A percentile compares a stretch with the other conserved stretches of the same genome.
Evolutionary conservation across 1,140 invertebrate species (phyloP).

Genomic region (Cylas formicarius): DNA sequence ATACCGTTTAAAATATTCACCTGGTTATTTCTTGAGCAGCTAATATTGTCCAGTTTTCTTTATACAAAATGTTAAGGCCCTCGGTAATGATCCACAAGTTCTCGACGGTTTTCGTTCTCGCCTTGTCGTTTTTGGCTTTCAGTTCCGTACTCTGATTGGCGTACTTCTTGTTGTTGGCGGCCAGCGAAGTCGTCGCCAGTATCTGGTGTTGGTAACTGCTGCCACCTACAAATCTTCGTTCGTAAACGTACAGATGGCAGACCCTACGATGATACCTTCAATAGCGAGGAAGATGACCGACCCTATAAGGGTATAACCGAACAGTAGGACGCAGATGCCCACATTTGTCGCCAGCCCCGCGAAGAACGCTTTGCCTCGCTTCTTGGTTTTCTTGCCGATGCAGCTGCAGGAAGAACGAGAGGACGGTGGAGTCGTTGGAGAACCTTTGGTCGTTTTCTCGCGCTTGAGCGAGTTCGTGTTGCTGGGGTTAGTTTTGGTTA

Average conservation of each 20-base stretch:
- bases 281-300: constrained; percentile 89
- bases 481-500: constrained; percentile 38
- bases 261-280: constrained; percentile 60
- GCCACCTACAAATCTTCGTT: constrained; percentile 15
- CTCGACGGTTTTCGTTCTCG: constrained; percentile 69
- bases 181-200: constrained; percentile 35
- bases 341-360: constrained; percentile 76
- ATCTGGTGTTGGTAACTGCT: constrained; percentile 31
- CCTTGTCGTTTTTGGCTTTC: constrained; percentile 49
- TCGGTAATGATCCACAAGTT: constrained; percentile 94
- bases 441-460: constrained; percentile 29
- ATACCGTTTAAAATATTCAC: constrained; percentile 5
- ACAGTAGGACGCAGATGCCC: constrained; percentile 77
- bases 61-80: constrained; percentile 86
- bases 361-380: constrained; percentile 56
- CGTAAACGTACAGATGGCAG: constrained; percentile 17
- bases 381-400: constrained; percentile 54
- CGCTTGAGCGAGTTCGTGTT: constrained; percentile 47
- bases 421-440: constrained; percentile 25
- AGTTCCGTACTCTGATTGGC: constrained; percentile 32
- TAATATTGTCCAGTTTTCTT: constrained; percentile 89
- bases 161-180: constrained; percentile 22
- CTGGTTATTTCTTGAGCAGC: constrained; percentile 77
- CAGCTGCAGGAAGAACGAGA: constrained; percentile 51
- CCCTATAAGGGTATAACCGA: constrained; percentile 84